Percentiles rank a stretch among this genome's conserved stretches.
These are phyloP conservation scores for Myotis lucifugus DNA, from an alignment of 2,113 vertebrate species.

Conservation along the genomic window DNA sequence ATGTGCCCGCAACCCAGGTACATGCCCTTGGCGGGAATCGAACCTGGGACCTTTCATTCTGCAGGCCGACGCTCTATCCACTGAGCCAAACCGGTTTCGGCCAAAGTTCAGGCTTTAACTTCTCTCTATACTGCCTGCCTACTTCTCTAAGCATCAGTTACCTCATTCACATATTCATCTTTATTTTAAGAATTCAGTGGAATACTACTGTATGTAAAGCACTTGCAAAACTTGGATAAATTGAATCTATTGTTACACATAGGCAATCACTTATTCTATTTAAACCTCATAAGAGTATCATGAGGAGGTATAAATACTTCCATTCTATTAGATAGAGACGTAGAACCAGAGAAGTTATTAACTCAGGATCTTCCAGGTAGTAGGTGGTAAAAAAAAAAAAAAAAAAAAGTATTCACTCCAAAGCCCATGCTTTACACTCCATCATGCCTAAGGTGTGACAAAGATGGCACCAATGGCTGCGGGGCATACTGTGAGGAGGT, in stretches of 20 bases:
- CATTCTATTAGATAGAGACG: not conserved
- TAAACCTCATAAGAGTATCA: not conserved
- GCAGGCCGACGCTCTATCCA: too few species aligned
- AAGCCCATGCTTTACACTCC: not conserved
- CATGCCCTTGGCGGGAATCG: too few species aligned
- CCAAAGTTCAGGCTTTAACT: not conserved
- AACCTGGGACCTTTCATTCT: too few species aligned
- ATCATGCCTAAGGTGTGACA: not conserved
- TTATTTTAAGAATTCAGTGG: conserved; percentile 30
- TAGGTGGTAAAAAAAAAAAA: not conserved
- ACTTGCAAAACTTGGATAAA: not conserved
- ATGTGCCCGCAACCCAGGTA: too few species aligned
- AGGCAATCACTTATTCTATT: not conserved
- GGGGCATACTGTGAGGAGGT: not conserved
- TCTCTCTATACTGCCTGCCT: not conserved
- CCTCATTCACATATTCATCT: not conserved
- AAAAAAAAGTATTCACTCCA: not conserved
- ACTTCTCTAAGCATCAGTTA: not conserved
- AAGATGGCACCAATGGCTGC: not conserved
- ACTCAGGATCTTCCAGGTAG: not conserved
- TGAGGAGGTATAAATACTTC: not conserved
- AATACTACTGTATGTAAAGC: not conserved
- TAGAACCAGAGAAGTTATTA: not conserved
- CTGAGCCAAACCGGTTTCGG: too few species aligned
- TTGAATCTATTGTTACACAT: not conserved